Percentiles rank a stretch among this genome's conserved stretches.
phyloP scores from a whole-genome alignment of 1,140 invertebrate genomes.

The Drosophila mauritiana region DNA sequence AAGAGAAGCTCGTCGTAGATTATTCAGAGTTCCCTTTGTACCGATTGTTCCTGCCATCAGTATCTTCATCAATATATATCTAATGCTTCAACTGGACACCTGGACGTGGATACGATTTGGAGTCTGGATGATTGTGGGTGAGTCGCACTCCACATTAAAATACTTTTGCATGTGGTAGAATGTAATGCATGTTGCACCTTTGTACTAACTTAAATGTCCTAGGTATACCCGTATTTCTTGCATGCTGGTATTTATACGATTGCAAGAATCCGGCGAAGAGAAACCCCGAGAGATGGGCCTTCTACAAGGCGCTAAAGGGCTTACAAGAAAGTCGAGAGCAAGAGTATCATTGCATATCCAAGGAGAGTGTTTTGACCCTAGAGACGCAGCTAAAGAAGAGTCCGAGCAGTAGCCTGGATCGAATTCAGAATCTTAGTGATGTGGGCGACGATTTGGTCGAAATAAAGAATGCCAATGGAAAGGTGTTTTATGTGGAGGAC shows the following conservation, averaged over 20 bases:
- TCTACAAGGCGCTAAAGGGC: slow-evolving; percentile 41
- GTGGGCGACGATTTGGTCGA: slow-evolving; percentile 68
- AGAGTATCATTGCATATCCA: slow-evolving; percentile 33
- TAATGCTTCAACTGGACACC: slow-evolving; percentile 89
- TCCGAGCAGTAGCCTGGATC: slow-evolving; percentile 59
- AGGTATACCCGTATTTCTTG: slow-evolving; percentile 79
- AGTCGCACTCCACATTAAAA: slow-evolving; percentile 39
- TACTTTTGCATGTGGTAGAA: slow-evolving; percentile 57
- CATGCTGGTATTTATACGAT: slow-evolving; percentile 80
- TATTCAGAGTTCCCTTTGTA: slow-evolving; percentile 88
- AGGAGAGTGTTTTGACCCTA: slow-evolving; percentile 49
- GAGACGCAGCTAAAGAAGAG: slow-evolving; percentile 49
- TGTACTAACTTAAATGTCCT: slow-evolving; percentile 41
- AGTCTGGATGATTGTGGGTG: slow-evolving; percentile 89
- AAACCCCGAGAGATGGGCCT: slow-evolving; percentile 63
- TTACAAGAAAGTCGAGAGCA: slow-evolving; percentile 5
- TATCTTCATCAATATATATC: slow-evolving; percentile 89
- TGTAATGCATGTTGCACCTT: slow-evolving; percentile 57
- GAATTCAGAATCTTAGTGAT: slow-evolving; percentile 74
- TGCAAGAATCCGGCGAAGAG: slow-evolving; percentile 62
- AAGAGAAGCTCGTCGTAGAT: slow-evolving; percentile 49
- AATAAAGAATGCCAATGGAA: slow-evolving; percentile 71
- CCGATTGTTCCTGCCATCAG: slow-evolving; percentile 89
- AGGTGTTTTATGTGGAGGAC: slow-evolving; percentile 77
- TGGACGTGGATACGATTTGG: slow-evolving; percentile 90